These are phyloP conservation scores for Rhorus exstirpatorius DNA, from an alignment of 2,888 invertebrate genomes.

Conservation along the genomic window DNA sequence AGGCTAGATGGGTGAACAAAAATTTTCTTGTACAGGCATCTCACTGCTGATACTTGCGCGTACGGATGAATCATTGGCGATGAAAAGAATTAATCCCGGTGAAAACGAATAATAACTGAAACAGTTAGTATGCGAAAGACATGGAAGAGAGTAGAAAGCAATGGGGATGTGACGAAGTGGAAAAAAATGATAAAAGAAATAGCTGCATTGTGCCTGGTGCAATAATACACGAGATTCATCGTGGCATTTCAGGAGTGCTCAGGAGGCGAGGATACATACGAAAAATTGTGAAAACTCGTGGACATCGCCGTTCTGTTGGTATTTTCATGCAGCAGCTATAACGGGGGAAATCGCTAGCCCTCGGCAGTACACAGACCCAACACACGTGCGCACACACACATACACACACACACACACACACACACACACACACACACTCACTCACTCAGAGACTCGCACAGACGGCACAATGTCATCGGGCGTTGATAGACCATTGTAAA, in stretches of 20 bases:
- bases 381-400: conserved; percentile 1
- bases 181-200: conserved; percentile 37
- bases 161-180: conserved; percentile 42
- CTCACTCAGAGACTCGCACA: conserved; percentile 37
- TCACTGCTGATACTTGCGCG: conserved; percentile 82
- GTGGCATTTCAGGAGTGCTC: conserved; percentile 58
- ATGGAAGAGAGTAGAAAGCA: conserved; percentile 54
- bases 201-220: conserved; percentile 66
- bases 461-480: conserved; percentile 65
- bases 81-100: conserved; percentile 43
- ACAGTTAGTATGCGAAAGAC: too few species aligned
- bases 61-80: conserved; percentile 57
- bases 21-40: conserved; percentile 84
- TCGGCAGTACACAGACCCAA: conserved; percentile 38
- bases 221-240: conserved; percentile 69
- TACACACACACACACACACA: background rate
- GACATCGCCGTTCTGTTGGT: conserved; percentile 60
- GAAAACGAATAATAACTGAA: conserved; percentile 53
- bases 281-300: conserved; percentile 58
- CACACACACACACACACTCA: conserved; percentile 15
- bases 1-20: conserved; percentile 79
- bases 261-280: conserved; percentile 25
- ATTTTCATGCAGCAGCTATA: conserved; percentile 54
- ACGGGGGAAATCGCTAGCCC: conserved; percentile 35
- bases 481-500: conserved; percentile 83